Evolutionary conservation across 2,797 vertebrate species (phyloP).

Genomic region (Leucoraja ocellata): DNA sequence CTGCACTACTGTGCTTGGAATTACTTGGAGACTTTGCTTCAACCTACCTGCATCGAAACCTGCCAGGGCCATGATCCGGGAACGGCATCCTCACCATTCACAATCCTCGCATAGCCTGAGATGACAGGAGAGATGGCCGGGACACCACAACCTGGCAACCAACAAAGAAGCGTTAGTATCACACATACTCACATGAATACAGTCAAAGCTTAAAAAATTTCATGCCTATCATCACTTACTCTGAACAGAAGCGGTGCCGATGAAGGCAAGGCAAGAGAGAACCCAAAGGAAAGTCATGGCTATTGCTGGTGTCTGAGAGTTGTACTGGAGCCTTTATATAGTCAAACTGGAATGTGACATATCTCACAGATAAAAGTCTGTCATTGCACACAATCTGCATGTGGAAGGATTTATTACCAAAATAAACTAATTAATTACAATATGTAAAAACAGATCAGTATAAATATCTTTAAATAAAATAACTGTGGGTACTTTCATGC

Average conservation of each 20-base stretch:
- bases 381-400: background rate
- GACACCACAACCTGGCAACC: slow-evolving; percentile 65
- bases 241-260: slow-evolving; percentile 40
- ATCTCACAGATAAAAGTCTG: background rate
- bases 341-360: background rate
- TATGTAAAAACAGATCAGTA: background rate
- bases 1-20: no score
- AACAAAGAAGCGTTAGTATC: background rate
- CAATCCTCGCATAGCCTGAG: slow-evolving; percentile 65
- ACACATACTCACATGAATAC: background rate
- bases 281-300: slow-evolving; percentile 29
- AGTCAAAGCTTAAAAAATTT: background rate
- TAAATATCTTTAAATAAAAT: background rate
- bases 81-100: slow-evolving; percentile 74
- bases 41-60: slow-evolving; percentile 74
- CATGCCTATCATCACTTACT: background rate
- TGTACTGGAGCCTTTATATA: background rate
- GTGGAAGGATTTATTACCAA: background rate
- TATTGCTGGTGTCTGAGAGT: background rate
- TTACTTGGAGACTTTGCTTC: background rate
- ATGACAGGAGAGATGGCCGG: slow-evolving; percentile 67
- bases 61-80: slow-evolving; percentile 87
- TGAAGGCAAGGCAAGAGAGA: slow-evolving; percentile 9
- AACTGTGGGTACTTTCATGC: background rate
- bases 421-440: background rate